Conservation (phyloP, 2,113 vertebrate species). For the Garra rufa region DNA sequence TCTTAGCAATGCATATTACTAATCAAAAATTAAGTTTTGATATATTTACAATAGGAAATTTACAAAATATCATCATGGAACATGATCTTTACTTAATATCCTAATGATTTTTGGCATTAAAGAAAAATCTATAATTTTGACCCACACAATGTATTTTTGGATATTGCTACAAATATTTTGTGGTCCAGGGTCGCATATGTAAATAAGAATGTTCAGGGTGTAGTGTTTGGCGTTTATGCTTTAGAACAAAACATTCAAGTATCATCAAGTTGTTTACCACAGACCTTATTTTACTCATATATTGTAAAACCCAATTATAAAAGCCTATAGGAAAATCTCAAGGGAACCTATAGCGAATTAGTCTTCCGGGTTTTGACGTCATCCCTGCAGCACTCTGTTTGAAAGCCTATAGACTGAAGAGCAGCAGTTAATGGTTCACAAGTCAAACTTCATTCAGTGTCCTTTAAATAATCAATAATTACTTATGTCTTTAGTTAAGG, state of each 20-base stretch:
- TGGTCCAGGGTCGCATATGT: no score
- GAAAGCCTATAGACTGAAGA: background rate
- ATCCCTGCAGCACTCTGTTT: background rate
- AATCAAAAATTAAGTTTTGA: no score
- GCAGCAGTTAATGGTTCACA: background rate
- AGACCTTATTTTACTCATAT: background rate
- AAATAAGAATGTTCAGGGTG: background rate
- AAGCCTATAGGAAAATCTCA: background rate
- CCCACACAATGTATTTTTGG: no score
- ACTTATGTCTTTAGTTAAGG: background rate
- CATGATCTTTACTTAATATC: no score
- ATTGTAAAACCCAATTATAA: background rate
- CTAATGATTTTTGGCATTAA: no score
- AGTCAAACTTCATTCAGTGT: background rate
- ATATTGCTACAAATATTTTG: no score
- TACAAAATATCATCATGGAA: no score
- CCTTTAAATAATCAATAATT: background rate
- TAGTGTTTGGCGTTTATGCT: background rate
- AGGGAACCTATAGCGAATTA: background rate
- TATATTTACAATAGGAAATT: no score
- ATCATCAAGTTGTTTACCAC: background rate
- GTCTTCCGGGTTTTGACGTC: background rate
- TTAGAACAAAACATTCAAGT: background rate
- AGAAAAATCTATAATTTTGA: no score
- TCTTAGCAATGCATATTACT: no score